These are phyloP conservation scores for Poecile atricapillus DNA, from an alignment of 2,113 vertebrate genomes.

Conservation along the genomic window DNA sequence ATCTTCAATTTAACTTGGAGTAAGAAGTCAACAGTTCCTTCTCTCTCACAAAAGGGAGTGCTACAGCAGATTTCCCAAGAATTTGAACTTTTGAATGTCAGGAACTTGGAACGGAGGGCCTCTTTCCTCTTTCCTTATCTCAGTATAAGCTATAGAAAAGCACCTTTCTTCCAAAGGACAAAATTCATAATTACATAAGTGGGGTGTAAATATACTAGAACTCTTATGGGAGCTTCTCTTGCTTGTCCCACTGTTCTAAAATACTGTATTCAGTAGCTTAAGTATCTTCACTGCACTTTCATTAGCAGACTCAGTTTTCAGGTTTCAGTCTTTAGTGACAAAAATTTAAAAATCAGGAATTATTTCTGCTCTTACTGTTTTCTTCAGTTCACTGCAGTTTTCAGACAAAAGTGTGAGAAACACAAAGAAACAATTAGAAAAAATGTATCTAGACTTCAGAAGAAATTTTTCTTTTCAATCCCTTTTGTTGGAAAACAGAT, in stretches of 20 bases:
- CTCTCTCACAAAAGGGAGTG: neutral
- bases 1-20: neutral
- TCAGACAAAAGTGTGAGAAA: neutral
- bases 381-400: no score
- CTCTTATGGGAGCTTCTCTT: neutral
- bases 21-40: neutral
- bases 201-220: neutral
- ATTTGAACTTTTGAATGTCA: neutral
- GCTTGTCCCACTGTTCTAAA: neutral
- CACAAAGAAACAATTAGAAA: constrained; percentile 1
- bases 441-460: neutral
- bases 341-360: no score
- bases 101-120: neutral
- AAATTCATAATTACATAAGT: neutral
- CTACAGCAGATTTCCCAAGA: neutral
- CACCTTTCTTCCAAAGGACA: neutral
- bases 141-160: neutral
- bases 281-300: no score
- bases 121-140: neutral
- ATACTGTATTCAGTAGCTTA: neutral
- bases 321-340: no score
- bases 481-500: constrained; percentile 4
- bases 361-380: no score
- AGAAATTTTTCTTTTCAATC: neutral
- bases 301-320: no score